phyloP scores from a whole-genome alignment of 2,797 vertebrate species.

The Cirrhinus mrigala region DNA sequence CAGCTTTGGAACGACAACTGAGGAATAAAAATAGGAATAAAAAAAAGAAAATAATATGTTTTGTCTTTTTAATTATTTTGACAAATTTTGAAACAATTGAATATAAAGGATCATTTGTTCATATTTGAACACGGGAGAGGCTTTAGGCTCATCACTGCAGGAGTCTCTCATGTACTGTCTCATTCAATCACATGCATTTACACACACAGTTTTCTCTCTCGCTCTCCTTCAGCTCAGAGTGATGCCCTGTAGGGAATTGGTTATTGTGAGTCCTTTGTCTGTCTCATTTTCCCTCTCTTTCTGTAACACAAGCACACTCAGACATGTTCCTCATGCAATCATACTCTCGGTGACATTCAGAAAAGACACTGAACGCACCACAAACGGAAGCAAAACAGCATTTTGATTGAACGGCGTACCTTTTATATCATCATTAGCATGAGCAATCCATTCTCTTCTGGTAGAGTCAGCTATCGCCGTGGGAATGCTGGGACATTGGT shows the following conservation, averaged over 20 bases:
- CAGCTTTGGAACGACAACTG: neutral
- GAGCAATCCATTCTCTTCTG: slow-evolving; percentile 28
- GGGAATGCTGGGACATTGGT: slow-evolving; percentile 33
- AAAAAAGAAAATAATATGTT: neutral
- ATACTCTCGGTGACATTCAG: slow-evolving; percentile 28
- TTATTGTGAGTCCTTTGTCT: slow-evolving; percentile 50
- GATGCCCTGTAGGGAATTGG: slow-evolving; percentile 37
- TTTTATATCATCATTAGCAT: slow-evolving; percentile 35
- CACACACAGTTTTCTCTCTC: slow-evolving; percentile 30
- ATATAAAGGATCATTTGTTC: slow-evolving; percentile 33
- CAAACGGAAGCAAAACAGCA: neutral
- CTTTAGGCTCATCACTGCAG: neutral
- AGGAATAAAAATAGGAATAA: neutral
- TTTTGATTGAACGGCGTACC: slow-evolving; percentile 15
- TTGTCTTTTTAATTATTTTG: neutral
- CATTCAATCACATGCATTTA: slow-evolving; percentile 33
- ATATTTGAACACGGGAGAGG: slow-evolving; percentile 22
- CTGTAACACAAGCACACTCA: slow-evolving; percentile 48
- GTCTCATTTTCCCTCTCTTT: slow-evolving; percentile 42
- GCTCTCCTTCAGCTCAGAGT: slow-evolving; percentile 6
- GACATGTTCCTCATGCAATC: slow-evolving; percentile 39
- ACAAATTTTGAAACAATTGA: neutral
- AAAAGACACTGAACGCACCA: slow-evolving; percentile 21
- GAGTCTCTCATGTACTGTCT: slow-evolving; percentile 41
- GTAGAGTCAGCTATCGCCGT: slow-evolving; percentile 1